Percentiles rank a stretch among this genome's conserved stretches.
These are phyloP conservation scores for Pionites leucogaster DNA, from an alignment of 2,113 vertebrate species.

Conservation along the genomic window DNA sequence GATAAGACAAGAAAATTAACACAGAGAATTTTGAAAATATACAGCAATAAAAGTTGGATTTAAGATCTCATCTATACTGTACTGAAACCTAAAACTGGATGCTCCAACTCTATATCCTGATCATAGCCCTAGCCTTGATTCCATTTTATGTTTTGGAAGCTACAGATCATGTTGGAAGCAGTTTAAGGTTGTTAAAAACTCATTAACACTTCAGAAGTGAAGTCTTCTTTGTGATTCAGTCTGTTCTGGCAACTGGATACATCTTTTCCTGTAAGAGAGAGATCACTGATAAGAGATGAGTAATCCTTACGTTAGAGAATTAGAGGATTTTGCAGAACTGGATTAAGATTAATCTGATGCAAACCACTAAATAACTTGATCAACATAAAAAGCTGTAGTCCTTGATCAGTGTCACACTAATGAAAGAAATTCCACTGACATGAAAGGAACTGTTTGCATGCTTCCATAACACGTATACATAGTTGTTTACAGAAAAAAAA, in stretches of 20 bases:
- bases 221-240: background rate
- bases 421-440: background rate
- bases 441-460: background rate
- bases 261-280: background rate
- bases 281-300: background rate
- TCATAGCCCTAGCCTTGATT: background rate
- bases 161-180: background rate
- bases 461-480: background rate
- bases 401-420: background rate
- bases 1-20: background rate
- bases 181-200: background rate
- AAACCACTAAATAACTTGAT: background rate
- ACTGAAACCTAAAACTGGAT: background rate
- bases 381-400: background rate
- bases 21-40: background rate
- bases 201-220: background rate
- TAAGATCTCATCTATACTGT: background rate
- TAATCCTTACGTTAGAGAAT: background rate
- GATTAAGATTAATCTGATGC: background rate
- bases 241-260: background rate
- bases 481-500: background rate
- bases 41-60: background rate
- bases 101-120: background rate
- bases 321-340: background rate
- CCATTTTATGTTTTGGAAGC: background rate